Evolutionary conservation across 1,140 invertebrate species (phyloP), one percentile per base, ranked within the genome.

Genomic region (Laodelphax striatellus): DNA sequence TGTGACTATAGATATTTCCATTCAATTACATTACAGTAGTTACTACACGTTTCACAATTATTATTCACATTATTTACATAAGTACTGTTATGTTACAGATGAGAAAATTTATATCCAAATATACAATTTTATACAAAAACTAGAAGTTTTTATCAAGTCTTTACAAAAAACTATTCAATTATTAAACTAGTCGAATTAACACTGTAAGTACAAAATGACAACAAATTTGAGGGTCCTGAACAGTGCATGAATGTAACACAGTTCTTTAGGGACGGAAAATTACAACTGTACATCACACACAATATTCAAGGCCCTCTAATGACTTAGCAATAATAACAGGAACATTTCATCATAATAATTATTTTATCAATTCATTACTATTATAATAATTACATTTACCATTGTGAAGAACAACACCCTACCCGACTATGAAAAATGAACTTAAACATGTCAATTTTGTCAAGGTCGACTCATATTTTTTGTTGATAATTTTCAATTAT

Each of bases 251-350:
- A 31, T 38, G 34, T 38, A 38, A 38, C 5, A 38, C 34, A 38
- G 34, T 38, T 38, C 34, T 38, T 38, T 38, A 38, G 34, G 34
- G 34, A 38, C 34, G 34, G 34, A 38, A 38, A 38, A 9, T 38
- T 38, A 11, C 34, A 38, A 38, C 34, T 38, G 34, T 13, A 11
- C 34, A 38, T 11, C 34, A 38, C 10, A 38, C 34, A 38, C 34
- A 38, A 11, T 38, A 11, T 38, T 38, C 34, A 38, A 38, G 34
- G 34, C 52, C 38, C 53, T 61, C 38, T 63, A 72, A 71, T 75
- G 73, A 75, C 73, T 74, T 74, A 74, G 72, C 70, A 53, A 69
- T 66, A 69, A 70, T 70, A 70, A 72, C 69, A 75, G 73, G 73
- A 75, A 75, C 73, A 74, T 75, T 62, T 67, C 69, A 67, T 72